These are phyloP conservation scores for Nowickia ferox DNA, from an alignment of 2,888 invertebrate genomes.

Conservation along the genomic window DNA sequence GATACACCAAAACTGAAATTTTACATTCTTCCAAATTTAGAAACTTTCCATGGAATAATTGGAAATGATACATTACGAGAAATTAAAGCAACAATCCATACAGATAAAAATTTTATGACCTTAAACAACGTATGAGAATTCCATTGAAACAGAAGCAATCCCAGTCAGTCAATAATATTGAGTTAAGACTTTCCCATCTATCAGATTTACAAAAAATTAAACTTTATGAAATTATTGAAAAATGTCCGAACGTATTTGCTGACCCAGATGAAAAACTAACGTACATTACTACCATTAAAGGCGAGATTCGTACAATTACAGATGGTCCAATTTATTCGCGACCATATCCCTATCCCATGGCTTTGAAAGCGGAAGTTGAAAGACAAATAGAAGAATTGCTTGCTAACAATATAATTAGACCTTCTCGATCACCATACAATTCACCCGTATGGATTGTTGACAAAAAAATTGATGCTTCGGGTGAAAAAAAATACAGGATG, in stretches of 20 bases:
- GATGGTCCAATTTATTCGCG: neutral
- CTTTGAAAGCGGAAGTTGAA: conserved; percentile 1
- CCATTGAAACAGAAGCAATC: neutral
- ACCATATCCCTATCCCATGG: conserved; percentile 7
- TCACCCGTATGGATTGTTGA: too few relatives aligned
- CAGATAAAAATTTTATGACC: conserved; percentile 8
- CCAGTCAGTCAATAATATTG: neutral
- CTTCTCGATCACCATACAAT: conserved; percentile 27
- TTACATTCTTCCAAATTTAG: neutral
- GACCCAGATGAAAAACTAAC: conserved; percentile 12
- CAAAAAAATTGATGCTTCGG: too few relatives aligned
- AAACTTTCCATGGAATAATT: neutral
- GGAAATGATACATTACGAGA: neutral
- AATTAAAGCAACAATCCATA: conserved; percentile 15
- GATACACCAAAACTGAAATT: neutral
- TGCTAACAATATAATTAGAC: conserved; percentile 18
- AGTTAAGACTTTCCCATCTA: neutral
- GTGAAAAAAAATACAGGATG: too few relatives aligned
- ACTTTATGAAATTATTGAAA: neutral
- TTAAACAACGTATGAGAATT: neutral
- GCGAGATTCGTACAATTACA: conserved; percentile 12
- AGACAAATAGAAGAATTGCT: neutral
- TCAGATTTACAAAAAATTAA: neutral
- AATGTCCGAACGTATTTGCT: neutral
- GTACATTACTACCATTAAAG: neutral